Evolutionary conservation across 2,797 vertebrate species (phyloP), one percentile per base, ranked within the genome.

Genomic region (Crocodylus rhombifer): DNA sequence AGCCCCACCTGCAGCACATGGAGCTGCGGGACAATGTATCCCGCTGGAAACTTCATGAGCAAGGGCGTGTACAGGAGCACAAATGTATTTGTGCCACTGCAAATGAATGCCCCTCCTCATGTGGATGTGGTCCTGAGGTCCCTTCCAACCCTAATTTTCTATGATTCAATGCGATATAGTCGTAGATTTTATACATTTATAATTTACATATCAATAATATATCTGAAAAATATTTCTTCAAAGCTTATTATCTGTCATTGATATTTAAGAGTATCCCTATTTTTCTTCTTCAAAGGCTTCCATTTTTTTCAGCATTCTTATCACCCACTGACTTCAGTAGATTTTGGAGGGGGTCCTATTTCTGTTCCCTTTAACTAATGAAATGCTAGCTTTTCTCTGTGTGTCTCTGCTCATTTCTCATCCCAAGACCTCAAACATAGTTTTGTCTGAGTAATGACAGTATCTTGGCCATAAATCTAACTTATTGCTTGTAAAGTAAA

Each of bases 401-500:
- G 69, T 42, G 42, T 42, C 3, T 10, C 42, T 62, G 25, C 25
- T 91, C 86, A 62, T 1, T 1, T 3, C 2, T 87, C 15, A 62
- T 28, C 84, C 57, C 83, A n/a, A 58, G 81, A 11, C 8, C 55
- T 75, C 80, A 61, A 77, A 81, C 3, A 25, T 12, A 86, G 3
- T 3, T 67, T 80, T 1, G 0, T 56, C 55, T 62, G 13, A 25
- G 3, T 65, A 67, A 84, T 36, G 3, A 55, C 4, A 63, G 1
- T 18, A 55, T 87, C 89, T 80, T 86, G 33, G 13, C 25, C 17
- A n/a, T 69, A 26, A 36, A 69, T 7, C 0, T 77, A 62, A 87
- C 67, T 73, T 62, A 61, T 64, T 67, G 3, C 23, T 56, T 91
- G 77, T 73, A 91, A 82, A 13, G 16, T 77, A 51, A 91, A 89